Percentiles rank a stretch among this genome's conserved stretches.
Conservation (phyloP, 2,797 vertebrate species). For the Semaprochilodus insignis region DNA sequence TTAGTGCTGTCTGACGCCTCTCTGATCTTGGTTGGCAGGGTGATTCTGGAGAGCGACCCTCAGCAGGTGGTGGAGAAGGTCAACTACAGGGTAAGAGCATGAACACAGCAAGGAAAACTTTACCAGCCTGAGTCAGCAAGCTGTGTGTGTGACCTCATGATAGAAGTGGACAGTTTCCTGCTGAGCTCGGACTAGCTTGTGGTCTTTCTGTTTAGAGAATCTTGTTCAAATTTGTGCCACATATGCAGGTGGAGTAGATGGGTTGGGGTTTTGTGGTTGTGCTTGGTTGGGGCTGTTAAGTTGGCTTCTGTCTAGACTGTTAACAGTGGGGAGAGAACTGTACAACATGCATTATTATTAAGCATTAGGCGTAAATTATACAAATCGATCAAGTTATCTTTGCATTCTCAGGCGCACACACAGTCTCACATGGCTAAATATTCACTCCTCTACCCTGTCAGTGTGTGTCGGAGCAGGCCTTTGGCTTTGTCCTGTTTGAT, state of each 20-base stretch:
- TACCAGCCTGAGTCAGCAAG: neutral
- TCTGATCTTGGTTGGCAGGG: conserved; percentile 73
- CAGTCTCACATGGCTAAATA: conserved; percentile 12
- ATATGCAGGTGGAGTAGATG: conserved; percentile 7
- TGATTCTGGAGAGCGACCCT: conserved; percentile 93
- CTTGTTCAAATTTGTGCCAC: neutral
- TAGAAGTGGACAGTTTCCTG: conserved; percentile 2
- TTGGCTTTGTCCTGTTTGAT: conserved; percentile 87
- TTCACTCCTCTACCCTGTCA: conserved; percentile 61
- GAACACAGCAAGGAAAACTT: neutral
- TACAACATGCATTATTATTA: neutral
- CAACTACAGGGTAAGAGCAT: conserved; percentile 88
- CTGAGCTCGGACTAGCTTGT: neutral
- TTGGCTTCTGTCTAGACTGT: neutral
- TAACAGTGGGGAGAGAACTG: neutral
- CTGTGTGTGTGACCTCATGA: neutral
- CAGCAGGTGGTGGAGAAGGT: conserved; percentile 92
- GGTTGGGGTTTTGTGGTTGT: neutral
- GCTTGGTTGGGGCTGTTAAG: neutral
- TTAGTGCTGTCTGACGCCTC: conserved; percentile 1
- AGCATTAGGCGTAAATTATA: neutral
- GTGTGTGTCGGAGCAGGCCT: conserved; percentile 79
- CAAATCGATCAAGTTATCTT: neutral
- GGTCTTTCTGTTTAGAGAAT: neutral
- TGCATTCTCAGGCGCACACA: neutral